A percentile compares a stretch with the other conserved stretches of the same genome.
These are phyloP conservation scores for Caenorhabditis brenneri DNA, from an alignment of 1,140 invertebrate species.

Conservation along the genomic window DNA sequence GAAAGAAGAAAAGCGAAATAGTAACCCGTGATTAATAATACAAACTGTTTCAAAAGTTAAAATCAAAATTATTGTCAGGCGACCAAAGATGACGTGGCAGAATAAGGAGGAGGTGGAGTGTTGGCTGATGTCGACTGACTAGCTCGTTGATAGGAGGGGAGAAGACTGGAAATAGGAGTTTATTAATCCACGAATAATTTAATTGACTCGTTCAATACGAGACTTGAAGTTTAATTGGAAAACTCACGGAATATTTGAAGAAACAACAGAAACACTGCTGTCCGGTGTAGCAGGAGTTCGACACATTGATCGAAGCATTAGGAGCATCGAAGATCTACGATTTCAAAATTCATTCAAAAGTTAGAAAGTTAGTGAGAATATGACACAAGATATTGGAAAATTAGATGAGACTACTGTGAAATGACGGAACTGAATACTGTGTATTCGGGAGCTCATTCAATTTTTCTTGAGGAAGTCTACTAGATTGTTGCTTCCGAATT, in stretches of 20 bases:
- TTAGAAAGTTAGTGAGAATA: too few species aligned
- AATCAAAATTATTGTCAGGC: not conserved
- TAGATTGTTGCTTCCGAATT: too few species aligned
- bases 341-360: too few species aligned
- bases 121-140: slow-evolving; percentile 28
- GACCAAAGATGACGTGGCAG: slow-evolving; percentile 1
- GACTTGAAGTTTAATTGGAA: not conserved
- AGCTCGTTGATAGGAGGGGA: slow-evolving; percentile 43
- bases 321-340: slow-evolving; percentile 37
- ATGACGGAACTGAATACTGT: too few species aligned
- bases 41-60: too few species aligned
- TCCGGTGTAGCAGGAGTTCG: slow-evolving; percentile 16
- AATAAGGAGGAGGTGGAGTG: slow-evolving; percentile 18
- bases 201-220: too few species aligned
- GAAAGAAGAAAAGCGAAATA: slow-evolving; percentile 5
- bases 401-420: too few species aligned
- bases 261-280: slow-evolving; percentile 46
- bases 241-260: slow-evolving; percentile 40
- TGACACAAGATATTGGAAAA: too few species aligned
- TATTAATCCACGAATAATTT: too few species aligned
- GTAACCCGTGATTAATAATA: not conserved
- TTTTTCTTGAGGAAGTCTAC: too few species aligned
- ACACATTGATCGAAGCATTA: slow-evolving; percentile 41
- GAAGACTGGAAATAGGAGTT: slow-evolving; percentile 44
- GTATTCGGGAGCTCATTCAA: too few species aligned